Evolutionary conservation across 2,797 vertebrate species (phyloP).

Genomic region (Yasuhikotakia modesta): DNA sequence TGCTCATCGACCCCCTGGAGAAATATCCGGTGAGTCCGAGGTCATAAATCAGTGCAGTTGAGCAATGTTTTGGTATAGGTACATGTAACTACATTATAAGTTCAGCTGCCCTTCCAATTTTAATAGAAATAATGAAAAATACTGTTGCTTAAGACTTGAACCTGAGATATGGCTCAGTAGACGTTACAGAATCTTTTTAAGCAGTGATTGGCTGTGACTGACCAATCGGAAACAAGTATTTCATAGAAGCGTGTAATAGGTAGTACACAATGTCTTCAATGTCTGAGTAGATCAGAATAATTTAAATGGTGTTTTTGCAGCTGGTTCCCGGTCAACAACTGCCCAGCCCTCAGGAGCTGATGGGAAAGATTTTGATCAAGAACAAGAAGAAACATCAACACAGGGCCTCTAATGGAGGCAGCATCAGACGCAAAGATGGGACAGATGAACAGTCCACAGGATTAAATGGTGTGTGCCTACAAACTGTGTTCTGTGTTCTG

Average conservation of each 20-base stretch:
- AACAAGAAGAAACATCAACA: constrained; percentile 83
- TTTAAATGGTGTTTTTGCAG: constrained; percentile 63
- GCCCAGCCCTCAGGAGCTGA: constrained; percentile 84
- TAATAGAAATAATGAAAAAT: too few relatives aligned
- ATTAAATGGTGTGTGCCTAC: constrained; percentile 69
- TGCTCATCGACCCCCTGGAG: constrained; percentile 88
- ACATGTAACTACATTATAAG: not conserved
- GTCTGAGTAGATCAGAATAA: not conserved
- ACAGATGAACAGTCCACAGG: constrained; percentile 76
- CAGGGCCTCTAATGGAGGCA: constrained; percentile 66
- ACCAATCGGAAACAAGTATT: not conserved
- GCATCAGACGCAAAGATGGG: constrained; percentile 75
- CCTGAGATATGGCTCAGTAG: too few relatives aligned
- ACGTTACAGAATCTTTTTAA: not conserved
- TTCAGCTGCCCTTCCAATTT: not conserved
- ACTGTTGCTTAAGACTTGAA: too few relatives aligned
- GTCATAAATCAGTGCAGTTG: too few relatives aligned
- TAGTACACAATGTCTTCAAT: not conserved
- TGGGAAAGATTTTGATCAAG: constrained; percentile 91
- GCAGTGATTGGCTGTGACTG: not conserved
- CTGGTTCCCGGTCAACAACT: constrained; percentile 77
- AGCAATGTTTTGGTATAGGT: too few relatives aligned
- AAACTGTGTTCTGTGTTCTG: not conserved
- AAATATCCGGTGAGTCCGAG: constrained; percentile 82
- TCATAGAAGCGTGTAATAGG: too few relatives aligned